Evolutionary conservation across 2,888 invertebrate genomes (phyloP).

Genomic region (Brenthis daphne): DNA sequence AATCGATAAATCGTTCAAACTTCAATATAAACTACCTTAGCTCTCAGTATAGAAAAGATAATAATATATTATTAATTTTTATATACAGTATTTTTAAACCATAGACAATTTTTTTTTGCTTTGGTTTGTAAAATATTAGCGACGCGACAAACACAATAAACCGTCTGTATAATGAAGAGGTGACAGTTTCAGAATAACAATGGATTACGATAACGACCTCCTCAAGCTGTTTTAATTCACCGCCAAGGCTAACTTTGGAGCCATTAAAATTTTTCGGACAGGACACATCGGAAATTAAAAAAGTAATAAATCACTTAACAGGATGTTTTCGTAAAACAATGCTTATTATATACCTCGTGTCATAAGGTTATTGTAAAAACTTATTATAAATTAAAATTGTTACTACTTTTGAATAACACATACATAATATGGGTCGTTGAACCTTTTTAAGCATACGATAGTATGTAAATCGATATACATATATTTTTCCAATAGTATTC

Average conservation of each 20-base stretch:
- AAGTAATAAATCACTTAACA: slow-evolving; percentile 35
- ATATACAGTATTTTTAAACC: neutral
- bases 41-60: too few species aligned
- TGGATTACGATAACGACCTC: slow-evolving; percentile 37
- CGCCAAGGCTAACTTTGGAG: slow-evolving; percentile 26
- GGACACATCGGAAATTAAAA: slow-evolving; percentile 35
- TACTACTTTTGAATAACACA: slow-evolving; percentile 53
- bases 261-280: slow-evolving; percentile 38
- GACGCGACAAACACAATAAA: slow-evolving; percentile 15
- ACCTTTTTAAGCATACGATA: slow-evolving; percentile 44
- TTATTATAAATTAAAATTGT: slow-evolving; percentile 52
- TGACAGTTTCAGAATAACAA: slow-evolving; percentile 40
- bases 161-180: slow-evolving; percentile 25
- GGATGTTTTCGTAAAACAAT: slow-evolving; percentile 41
- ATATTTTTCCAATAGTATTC: slow-evolving; percentile 50
- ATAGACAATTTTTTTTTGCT: neutral
- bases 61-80: too few species aligned
- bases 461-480: slow-evolving; percentile 46
- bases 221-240: slow-evolving; percentile 27
- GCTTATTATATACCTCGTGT: slow-evolving; percentile 32
- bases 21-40: too few species aligned
- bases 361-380: slow-evolving; percentile 44
- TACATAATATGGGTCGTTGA: slow-evolving; percentile 52
- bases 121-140: neutral
- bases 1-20: slow-evolving; percentile 42